Base-by-base conservation (phyloP, 2,797 vertebrate genomes). In the Pangasius macronema region DNA sequence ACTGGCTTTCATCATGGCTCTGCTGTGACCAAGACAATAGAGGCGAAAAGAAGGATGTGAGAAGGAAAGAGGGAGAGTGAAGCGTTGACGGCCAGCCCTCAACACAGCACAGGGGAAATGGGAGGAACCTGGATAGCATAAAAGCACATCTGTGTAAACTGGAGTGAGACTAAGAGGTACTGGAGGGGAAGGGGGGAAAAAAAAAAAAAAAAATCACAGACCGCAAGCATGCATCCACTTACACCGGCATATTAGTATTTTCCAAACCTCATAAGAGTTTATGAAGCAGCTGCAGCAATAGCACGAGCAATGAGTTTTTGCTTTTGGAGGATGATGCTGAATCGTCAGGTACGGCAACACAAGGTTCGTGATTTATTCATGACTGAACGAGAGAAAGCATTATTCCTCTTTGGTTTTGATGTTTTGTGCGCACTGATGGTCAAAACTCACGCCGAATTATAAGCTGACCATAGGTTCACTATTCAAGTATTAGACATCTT, bases 1-100 rank as follows among this genome's bases (percentile, higher is more conserved):
- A 51, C 46, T 87, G 70, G 67, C 36, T 57, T 16, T 73, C 42
- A 63, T 82, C 82, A 87, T 57, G 57, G 82, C 20, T 63, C 87
- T 90, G 49, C 88, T 87, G 89, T 55, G 36, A 59, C 42, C 59
- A 53, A 49, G 63, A 85, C 81, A 65, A 76, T 61, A 80, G 68
- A 55, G 39, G 61, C 10, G 49, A 85, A 67, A 84, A 80, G 46
- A 57, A 80, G 61, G 20, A 59, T 18, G 53, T 39, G 30, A 72
- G 22, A 39, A 36, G 27, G 42, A 53, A 18, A 49, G 24, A 77
- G 22, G 10, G 49, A 55, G 73, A 82, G 84, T 39, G 14, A 53
- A 82, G 65, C 11, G 20, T 46, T 33, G 65, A 80, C 18, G 10
- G 80, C n/a, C 55, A 57, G 22, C 27, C 39, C 55, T 42, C 42